phyloP scores from a whole-genome alignment of 2,888 invertebrate genomes.

The Steinernema carpocapsae region DNA sequence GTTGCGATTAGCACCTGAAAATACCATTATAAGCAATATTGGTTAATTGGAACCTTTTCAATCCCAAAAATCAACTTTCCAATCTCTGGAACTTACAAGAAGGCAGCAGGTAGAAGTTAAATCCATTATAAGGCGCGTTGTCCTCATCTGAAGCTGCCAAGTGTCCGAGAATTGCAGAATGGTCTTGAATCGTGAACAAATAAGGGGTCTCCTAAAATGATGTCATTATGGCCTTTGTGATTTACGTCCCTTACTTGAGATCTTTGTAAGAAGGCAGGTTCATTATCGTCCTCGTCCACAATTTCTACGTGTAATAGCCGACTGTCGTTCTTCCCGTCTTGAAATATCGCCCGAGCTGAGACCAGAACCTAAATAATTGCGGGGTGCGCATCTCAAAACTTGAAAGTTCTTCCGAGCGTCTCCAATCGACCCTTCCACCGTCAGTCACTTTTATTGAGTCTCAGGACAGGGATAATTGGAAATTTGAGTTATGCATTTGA shows the following conservation, averaged over 20 bases:
- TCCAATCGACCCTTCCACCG: no score
- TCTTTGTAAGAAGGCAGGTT: slow-evolving; percentile 42
- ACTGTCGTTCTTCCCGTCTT: slow-evolving; percentile 35
- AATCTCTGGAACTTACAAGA: slow-evolving; percentile 38
- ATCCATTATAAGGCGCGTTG: slow-evolving; percentile 41
- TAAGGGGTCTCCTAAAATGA: slow-evolving; percentile 35
- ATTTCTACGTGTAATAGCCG: slow-evolving; percentile 44
- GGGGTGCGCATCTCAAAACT: slow-evolving; percentile 22
- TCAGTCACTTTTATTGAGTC: no score
- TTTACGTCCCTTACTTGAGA: slow-evolving; percentile 36
- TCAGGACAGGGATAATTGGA: no score
- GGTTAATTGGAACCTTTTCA: slow-evolving; percentile 2
- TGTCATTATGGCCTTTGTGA: no score
- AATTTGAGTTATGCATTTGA: no score
- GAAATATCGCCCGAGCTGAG: slow-evolving; percentile 38
- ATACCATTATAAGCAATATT: not conserved
- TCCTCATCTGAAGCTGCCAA: slow-evolving; percentile 42
- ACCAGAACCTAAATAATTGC: slow-evolving; percentile 44
- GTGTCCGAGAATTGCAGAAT: slow-evolving; percentile 9
- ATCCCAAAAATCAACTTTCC: not conserved
- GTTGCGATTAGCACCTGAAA: slow-evolving; percentile 33
- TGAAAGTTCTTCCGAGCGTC: not conserved
- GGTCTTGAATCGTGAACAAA: slow-evolving; percentile 13
- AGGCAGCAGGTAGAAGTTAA: slow-evolving; percentile 44
- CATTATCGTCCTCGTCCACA: slow-evolving; percentile 47